Base-by-base conservation (phyloP, 1,140 invertebrate species). In the Physella acuta region DNA sequence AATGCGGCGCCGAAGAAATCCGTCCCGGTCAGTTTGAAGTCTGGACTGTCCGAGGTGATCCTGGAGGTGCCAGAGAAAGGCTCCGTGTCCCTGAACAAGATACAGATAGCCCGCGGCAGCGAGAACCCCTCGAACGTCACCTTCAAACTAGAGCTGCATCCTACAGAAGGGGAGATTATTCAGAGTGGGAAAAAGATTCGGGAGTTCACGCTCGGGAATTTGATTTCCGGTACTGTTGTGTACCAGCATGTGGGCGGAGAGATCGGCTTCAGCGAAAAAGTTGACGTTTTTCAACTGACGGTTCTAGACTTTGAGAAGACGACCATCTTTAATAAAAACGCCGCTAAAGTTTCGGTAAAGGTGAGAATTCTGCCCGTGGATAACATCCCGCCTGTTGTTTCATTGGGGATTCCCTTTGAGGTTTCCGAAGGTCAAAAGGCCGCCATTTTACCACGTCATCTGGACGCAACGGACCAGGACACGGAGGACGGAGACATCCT, bases 401-500 rank as follows among this genome's bases (percentile, higher is more conserved):
- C 59, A 5, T 36, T 81, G 14, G 72, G 76, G 31, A 52, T 74
- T 69, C 64, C 59, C 2, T 77, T 85, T 66, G 71, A 72, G 11
- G 85, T 86, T 28, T 26, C 69, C 28, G 86, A 87, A 78, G 82
- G 82, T 37, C 72, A 79, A 20, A 83, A 80, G 59, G 76, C 72
- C 33, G 34, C 77, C 16, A 75, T 87, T 49, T 72, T 82, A 20
- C 67, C 76, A 0, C 56, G 66, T n/a, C 73, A 85, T 74, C 65
- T 87, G 24, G 77, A 79, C 65, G 79, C 79, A 8, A 73, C 77
- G n/a, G 86, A 86, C 75, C 63, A 74, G 2, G 86, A 87, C 74
- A 79, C 84, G 3, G 68, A 76, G 4, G 75, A 80, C n/a, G 77
- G 78, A 26, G 78, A 81, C 59, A 76, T 87, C 20, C 72, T 79